Evolutionary conservation across 1,140 invertebrate genomes (phyloP).

Genomic region (Drosophila lacertosa): DNA sequence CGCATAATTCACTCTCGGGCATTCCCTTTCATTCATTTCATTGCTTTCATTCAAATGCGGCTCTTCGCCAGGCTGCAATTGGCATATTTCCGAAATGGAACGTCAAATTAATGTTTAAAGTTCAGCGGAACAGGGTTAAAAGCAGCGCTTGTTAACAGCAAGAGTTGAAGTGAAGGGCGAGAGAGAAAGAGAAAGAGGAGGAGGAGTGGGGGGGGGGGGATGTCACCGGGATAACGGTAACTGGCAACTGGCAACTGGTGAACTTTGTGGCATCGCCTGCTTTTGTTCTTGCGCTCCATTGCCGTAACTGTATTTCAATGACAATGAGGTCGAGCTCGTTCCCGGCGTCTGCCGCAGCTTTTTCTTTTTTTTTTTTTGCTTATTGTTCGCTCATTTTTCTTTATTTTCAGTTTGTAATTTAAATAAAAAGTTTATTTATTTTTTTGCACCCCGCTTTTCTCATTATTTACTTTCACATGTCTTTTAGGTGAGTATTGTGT

Average conservation of each 20-base stretch:
- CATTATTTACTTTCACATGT: slow-evolving; percentile 15
- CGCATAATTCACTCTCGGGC: not conserved
- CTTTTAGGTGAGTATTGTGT: slow-evolving; percentile 13
- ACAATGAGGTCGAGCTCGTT: slow-evolving; percentile 65
- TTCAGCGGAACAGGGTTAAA: slow-evolving; percentile 44
- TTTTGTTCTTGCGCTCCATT: slow-evolving; percentile 48
- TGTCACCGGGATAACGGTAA: slow-evolving; percentile 33
- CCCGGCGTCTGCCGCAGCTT: slow-evolving; percentile 39
- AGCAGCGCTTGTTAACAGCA: slow-evolving; percentile 33
- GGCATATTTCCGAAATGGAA: slow-evolving; percentile 41
- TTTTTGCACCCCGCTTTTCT: slow-evolving; percentile 18
- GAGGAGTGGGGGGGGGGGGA: not conserved
- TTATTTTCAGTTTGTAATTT: slow-evolving; percentile 6
- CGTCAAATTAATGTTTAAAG: slow-evolving; percentile 39
- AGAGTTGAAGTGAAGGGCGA: slow-evolving; percentile 3
- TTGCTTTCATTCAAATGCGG: slow-evolving; percentile 15
- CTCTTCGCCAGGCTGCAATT: slow-evolving; percentile 23
- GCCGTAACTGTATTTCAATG: slow-evolving; percentile 75
- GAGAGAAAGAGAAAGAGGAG: not conserved
- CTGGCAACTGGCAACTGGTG: slow-evolving; percentile 32
- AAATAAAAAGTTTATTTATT: slow-evolving; percentile 22
- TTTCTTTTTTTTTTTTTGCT: slow-evolving; percentile 36
- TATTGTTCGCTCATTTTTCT: slow-evolving; percentile 8
- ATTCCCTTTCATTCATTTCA: slow-evolving; percentile 5
- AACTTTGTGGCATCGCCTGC: slow-evolving; percentile 21